phyloP scores from a whole-genome alignment of 2,888 invertebrate genomes.

The Automeris io region DNA sequence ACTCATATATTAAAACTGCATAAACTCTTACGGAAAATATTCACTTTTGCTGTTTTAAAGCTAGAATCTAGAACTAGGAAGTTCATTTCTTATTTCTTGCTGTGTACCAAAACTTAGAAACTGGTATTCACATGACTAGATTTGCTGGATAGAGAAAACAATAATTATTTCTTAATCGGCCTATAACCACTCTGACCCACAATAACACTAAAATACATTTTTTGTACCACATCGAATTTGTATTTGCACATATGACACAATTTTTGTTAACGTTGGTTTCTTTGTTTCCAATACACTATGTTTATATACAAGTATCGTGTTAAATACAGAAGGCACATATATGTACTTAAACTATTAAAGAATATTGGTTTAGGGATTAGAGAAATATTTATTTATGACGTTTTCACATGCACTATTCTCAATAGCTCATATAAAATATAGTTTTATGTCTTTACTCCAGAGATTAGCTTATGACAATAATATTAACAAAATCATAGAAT shows the following conservation, averaged over 20 bases:
- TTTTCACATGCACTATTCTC: no score
- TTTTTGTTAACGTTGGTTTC: background rate
- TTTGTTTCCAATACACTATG: no score
- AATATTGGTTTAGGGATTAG: no score
- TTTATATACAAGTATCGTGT: no score
- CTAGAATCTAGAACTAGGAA: background rate
- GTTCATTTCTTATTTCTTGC: constrained; percentile 1
- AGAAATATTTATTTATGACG: no score
- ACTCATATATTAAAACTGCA: constrained; percentile 10
- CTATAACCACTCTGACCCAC: background rate
- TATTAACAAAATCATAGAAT: no score
- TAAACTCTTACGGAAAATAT: background rate
- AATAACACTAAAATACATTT: background rate
- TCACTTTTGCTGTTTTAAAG: constrained; percentile 2
- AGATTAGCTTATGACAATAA: no score
- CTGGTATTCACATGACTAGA: background rate
- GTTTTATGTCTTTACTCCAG: no score
- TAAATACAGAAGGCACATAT: no score
- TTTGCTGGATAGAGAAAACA: background rate
- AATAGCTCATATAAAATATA: no score
- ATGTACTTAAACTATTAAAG: no score
- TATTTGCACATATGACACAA: background rate
- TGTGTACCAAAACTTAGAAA: no score
- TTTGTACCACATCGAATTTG: background rate
- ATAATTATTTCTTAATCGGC: constrained; percentile 3